Base-by-base conservation (phyloP, 2,797 vertebrate species). In the Peromyscus attwateri region DNA sequence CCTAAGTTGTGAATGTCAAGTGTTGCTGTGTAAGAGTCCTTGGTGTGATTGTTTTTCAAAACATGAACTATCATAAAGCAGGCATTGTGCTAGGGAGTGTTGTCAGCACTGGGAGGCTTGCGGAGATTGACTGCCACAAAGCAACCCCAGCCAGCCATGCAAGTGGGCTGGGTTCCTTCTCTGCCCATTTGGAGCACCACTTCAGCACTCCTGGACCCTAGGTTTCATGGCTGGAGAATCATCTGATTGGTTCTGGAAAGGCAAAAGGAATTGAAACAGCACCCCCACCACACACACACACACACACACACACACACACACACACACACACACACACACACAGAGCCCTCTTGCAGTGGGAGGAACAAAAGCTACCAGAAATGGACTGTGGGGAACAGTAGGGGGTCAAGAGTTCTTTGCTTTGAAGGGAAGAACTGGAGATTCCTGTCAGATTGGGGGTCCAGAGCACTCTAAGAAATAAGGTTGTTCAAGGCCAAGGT, bases 341-440 rank as follows among this genome's bases (percentile, higher is more conserved):
- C 66, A 64, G 6, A 31, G 17, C 75, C 4, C 4, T 34, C 82
- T 14, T 31, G 37, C 27, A 34, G 19, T 27, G 13, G 29, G 9
- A 93, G 71, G 66, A 87, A 92, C 49, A 82, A 93, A 95, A 77
- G 71, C 68, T 25, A 23, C 2, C 31, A 85, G 19, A 71, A 88
- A 21, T 71, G 68, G 46, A n/a, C 25, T 57, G 21, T 89, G 68
- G 89, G 68, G 85, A 83, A 81, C 37, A 81, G 60, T 70, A 96
- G 75, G 71, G 49, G n/a, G n/a, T 55, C 89, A 82, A 16, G 31
- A 95, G 73, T 55, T 75, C 82, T 96, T 88, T 64, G 17, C 57
- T 97, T 91, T 90, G 73, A 90, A 90, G 71, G 64, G 31, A 94
- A 49, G 80, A 60, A 92, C 57, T 95, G 66, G 46, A 88, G 89